phyloP scores from a whole-genome alignment of 1,140 invertebrate genomes.

The Oncopeltus fasciatus region DNA sequence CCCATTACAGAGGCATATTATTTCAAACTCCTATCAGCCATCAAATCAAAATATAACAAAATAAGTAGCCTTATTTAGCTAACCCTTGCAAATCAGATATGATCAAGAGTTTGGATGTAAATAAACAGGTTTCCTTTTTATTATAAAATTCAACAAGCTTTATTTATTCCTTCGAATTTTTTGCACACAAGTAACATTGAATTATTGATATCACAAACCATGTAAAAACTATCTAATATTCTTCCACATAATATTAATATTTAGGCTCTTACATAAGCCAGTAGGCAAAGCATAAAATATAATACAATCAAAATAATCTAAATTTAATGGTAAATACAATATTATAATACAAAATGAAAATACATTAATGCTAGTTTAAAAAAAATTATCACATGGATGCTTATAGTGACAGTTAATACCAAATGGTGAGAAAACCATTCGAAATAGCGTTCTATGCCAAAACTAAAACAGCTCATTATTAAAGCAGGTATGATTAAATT shows the following conservation, averaged over 20 bases:
- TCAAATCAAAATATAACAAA: too few relatives aligned
- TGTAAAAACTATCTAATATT: constrained; percentile 2
- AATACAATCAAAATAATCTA: constrained; percentile 9
- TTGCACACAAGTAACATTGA: constrained; percentile 10
- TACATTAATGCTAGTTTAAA: constrained; percentile 6
- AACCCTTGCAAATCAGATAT: too few relatives aligned
- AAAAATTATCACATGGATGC: constrained; percentile 4
- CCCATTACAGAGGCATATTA: too few relatives aligned
- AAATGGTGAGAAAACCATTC: too few relatives aligned
- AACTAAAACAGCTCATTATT: too few relatives aligned
- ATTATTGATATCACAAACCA: constrained; percentile 14
- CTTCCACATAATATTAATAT: not conserved
- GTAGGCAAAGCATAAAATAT: constrained; percentile 9
- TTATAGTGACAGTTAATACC: not conserved
- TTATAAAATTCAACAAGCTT: constrained; percentile 16
- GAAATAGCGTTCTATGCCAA: too few relatives aligned
- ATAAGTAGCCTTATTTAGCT: too few relatives aligned
- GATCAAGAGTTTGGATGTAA: too few relatives aligned
- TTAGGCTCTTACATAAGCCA: constrained; percentile 4
- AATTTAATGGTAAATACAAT: constrained; percentile 6
- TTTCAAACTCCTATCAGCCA: too few relatives aligned
- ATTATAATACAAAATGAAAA: constrained; percentile 5
- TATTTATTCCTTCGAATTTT: constrained; percentile 9
- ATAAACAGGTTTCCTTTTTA: too few relatives aligned
- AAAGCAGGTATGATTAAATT: too few relatives aligned